Conservation (phyloP, 2,113 vertebrate genomes). For the Alouatta palliata region DNA sequence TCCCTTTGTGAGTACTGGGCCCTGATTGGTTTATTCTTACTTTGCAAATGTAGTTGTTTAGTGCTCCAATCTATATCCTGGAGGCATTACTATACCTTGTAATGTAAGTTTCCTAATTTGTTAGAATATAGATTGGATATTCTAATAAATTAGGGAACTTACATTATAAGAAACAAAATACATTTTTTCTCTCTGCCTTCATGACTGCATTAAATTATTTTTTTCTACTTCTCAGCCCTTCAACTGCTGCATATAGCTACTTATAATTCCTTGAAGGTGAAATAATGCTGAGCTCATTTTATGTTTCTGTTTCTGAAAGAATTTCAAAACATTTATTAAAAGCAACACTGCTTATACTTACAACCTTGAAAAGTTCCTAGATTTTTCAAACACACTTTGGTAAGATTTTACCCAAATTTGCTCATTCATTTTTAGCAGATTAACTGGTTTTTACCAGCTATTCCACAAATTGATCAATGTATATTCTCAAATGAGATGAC, state of each 20-base stretch:
- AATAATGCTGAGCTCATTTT: not conserved
- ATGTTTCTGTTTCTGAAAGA: not conserved
- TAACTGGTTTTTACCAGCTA: not conserved
- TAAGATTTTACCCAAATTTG: not conserved
- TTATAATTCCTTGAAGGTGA: not conserved
- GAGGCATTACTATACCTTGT: not conserved
- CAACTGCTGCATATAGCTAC: not conserved
- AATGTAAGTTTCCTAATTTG: too few species aligned
- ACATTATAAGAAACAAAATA: not conserved
- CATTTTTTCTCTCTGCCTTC: not conserved
- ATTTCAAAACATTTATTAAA: not conserved
- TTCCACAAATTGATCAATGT: not conserved
- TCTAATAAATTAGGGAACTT: not conserved
- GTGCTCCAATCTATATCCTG: not conserved
- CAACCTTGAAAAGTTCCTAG: not conserved
- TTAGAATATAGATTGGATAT: too few species aligned
- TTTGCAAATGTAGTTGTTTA: not conserved
- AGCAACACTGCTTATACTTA: not conserved
- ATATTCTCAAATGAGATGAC: not conserved
- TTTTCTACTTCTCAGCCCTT: not conserved
- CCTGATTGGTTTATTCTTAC: not conserved
- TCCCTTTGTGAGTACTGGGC: not conserved
- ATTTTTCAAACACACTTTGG: not conserved
- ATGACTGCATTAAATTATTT: not conserved
- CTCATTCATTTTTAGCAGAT: not conserved